phyloP scores from a whole-genome alignment of 2,113 vertebrate species.

The Mus spicilegus region DNA sequence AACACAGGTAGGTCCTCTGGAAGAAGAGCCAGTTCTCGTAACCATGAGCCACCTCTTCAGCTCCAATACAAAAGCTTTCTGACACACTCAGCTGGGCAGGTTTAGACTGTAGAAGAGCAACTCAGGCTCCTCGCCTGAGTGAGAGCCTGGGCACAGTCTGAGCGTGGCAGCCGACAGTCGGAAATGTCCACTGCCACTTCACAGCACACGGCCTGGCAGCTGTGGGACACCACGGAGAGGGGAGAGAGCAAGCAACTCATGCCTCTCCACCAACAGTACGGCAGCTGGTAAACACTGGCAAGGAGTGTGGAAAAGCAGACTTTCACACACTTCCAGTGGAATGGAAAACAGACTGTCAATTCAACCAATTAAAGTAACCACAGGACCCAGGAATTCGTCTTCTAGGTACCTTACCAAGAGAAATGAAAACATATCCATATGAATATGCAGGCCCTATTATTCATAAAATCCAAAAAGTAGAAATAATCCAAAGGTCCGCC shows the following conservation, averaged over 20 bases:
- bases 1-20: background rate
- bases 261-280: background rate
- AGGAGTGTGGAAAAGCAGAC: background rate
- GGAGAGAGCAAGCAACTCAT: background rate
- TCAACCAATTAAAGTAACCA: constrained; percentile 20
- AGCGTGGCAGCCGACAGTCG: no score
- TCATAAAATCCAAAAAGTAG: background rate
- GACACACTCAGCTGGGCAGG: background rate
- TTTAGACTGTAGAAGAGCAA: background rate
- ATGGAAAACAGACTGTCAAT: constrained; percentile 7
- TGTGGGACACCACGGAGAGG: background rate
- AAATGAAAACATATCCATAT: background rate
- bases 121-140: background rate
- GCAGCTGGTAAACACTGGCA: constrained; percentile 22
- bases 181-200: background rate
- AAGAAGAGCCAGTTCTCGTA: background rate
- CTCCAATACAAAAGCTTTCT: background rate
- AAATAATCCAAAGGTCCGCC: background rate
- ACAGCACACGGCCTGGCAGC: background rate
- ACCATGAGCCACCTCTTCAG: background rate
- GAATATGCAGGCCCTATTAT: background rate
- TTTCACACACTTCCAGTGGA: background rate
- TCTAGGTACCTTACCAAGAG: background rate
- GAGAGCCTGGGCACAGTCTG: background rate
- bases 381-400: background rate